Evolutionary conservation across 2,797 vertebrate species (phyloP), one percentile per base, ranked within the genome.

Genomic region (Oophaga sylvatica): DNA sequence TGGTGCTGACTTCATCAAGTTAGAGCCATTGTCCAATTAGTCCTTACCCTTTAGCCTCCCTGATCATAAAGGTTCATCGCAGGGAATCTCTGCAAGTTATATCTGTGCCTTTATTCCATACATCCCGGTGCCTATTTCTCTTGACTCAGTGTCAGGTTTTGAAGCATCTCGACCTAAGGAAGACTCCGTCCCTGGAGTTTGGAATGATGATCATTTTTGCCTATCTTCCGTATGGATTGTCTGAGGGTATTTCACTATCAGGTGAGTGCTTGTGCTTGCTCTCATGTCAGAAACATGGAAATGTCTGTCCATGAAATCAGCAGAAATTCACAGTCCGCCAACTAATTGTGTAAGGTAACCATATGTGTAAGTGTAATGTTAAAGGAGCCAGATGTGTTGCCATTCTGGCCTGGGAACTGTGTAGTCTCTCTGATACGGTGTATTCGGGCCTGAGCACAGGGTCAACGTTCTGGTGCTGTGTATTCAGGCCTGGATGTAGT

Each of bases 121-220:
- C 53, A 48, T n/a, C 13, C 26, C 80, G 11, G 85, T 45, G 41
- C 19, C 59, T 63, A 90, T 56, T 92, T 90, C 93, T 92, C 94
- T 35, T 95, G 91, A 95, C 91, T 0, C 0, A 0, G 0, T 85
- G 26, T 93, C 45, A 96, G 90, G 93, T 95, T 41, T 93, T 99
- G 1, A 99, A 99, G 93, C 97, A 99, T 90, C 96, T 99, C 90
- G 98, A 99, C 92, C 93, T 99, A 93, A 96, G 98, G 92, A 99
- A 97, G 85, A 99, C 98, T 0, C 98, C 98, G 0, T 99, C 98
- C 19, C 92, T 99, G 62, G 98, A 99, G 92, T 99, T 99, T 87
- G 98, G 98, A 7, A 98, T 99, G 97, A 99, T 99, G 98, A 98
- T 99, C 71, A 99, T 99, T 90, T 99, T 99, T 85, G 98, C 98